These are phyloP conservation scores for Bolborhynchus lineola DNA, from an alignment of 2,113 vertebrate species.

Conservation along the genomic window DNA sequence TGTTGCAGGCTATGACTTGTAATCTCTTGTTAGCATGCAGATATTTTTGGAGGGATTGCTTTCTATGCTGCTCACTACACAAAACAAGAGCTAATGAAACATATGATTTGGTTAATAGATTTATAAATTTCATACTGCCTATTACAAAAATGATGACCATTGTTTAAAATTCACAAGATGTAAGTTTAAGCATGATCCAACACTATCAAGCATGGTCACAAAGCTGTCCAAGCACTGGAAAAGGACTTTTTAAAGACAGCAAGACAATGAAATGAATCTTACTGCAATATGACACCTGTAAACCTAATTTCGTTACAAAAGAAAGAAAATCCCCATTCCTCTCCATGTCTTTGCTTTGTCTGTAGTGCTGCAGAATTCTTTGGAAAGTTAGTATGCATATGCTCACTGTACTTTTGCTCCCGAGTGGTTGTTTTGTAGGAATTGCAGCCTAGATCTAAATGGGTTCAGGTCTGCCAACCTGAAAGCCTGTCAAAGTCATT, in stretches of 20 bases:
- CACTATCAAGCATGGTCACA: not conserved
- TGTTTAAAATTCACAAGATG: not conserved
- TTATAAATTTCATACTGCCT: not conserved
- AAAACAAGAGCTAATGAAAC: not conserved
- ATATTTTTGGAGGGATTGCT: not conserved
- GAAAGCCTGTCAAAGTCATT: not conserved
- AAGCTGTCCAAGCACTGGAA: not conserved
- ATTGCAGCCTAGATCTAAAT: not conserved
- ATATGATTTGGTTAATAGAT: not conserved
- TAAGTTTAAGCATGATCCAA: not conserved
- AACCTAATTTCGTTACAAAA: not conserved
- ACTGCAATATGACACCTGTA: not conserved
- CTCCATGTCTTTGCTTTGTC: not conserved
- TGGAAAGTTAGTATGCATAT: not conserved
- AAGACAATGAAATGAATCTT: not conserved
- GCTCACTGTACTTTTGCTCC: not conserved
- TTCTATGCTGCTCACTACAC: not conserved
- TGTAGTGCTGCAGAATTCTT: not conserved
- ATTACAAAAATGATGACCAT: not conserved
- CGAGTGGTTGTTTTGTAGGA: not conserved
- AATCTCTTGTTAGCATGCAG: not conserved
- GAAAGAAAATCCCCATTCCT: not conserved
- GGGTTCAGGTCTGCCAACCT: not conserved
- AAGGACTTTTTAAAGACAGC: not conserved
- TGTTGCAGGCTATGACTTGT: not conserved